Evolutionary conservation across 2,888 invertebrate species (phyloP).

Genomic region (Dicyrtoma fusca): DNA sequence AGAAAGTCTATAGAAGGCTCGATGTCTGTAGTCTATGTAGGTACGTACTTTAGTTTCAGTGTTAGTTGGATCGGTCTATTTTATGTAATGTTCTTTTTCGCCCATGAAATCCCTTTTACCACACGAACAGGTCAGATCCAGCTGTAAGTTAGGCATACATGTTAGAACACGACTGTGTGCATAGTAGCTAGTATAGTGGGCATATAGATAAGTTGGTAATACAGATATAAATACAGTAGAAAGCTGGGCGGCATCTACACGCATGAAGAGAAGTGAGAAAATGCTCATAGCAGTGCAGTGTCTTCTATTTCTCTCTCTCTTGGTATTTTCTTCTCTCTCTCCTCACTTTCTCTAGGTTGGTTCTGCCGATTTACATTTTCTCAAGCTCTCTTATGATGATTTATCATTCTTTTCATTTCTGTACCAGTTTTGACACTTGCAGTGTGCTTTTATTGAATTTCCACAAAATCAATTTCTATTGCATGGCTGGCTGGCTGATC

Average conservation of each 20-base stretch:
- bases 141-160: too few relatives aligned
- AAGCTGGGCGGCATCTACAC: neutral
- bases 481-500: too few relatives aligned
- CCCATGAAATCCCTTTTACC: neutral
- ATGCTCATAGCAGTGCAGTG: too few relatives aligned
- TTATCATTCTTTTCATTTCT: slow-evolving; percentile 33
- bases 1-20: too few relatives aligned
- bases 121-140: neutral
- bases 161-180: too few relatives aligned
- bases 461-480: slow-evolving; percentile 31
- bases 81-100: neutral
- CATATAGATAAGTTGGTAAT: too few relatives aligned
- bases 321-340: slow-evolving; percentile 4
- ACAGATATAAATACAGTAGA: neutral
- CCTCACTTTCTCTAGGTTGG: slow-evolving; percentile 2
- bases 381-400: slow-evolving; percentile 31
- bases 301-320: neutral
- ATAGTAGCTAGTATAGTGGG: too few relatives aligned
- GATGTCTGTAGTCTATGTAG: too few relatives aligned
- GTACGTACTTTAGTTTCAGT: too few relatives aligned
- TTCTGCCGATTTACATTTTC: slow-evolving; percentile 26
- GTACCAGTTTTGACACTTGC: slow-evolving; percentile 33
- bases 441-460: slow-evolving; percentile 29
- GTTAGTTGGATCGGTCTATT: too few relatives aligned
- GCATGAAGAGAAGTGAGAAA: slow-evolving; percentile 1